Base-by-base conservation (phyloP, 2,113 vertebrate genomes). In the Trematocara nigrifrons region DNA sequence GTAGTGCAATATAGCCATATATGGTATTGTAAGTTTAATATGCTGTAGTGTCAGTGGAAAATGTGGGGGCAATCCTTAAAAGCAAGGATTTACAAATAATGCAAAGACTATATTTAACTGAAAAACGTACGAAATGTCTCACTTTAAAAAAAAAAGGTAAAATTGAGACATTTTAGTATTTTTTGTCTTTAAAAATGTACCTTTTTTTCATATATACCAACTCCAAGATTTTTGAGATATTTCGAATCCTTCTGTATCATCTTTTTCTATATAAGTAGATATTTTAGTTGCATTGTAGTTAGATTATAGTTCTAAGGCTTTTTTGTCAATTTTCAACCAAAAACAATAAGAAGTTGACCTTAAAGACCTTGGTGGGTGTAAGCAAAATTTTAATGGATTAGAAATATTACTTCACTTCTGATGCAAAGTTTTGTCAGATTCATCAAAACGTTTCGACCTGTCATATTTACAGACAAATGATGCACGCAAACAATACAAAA, bases 31-130 rank as follows among this genome's bases (percentile, higher is more conserved):
- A 59, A 0, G 56, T 59, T 59, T 59, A 59, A 59, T 59, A 16
- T 59, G 56, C 20, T 59, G 13, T 59, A 59, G 57, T 61, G 29
- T 3, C 57, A 33, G 57, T 61, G 15, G 57, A 61, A 61, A 61
- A 61, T 0, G 0, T 59, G 26, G 3, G 7, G 4, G 15, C 56
- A 29, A 29, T 29, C 12, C 12, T 3, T 29, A 18, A 61, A 33
- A 61, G 15, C 3, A 33, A 61, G 15, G 15, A 61, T 61, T 61
- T 61, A 18, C 57, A 10, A 33, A 33, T 33, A 31, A 61, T 61
- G 5, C 29, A 61, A 59, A 59, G 13, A 3, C 15, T 61, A 18
- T 59, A 59, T 33, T 59, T 33, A 18, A 61, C 15, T 59, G 29
- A 18, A 59, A 59, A 59, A 18, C 33, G 13, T 18, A 59, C 33